A percentile compares a stretch with the other conserved stretches of the same genome.
Evolutionary conservation across 2,113 vertebrate species (phyloP).

Genomic region (Trachemys scripta): DNA sequence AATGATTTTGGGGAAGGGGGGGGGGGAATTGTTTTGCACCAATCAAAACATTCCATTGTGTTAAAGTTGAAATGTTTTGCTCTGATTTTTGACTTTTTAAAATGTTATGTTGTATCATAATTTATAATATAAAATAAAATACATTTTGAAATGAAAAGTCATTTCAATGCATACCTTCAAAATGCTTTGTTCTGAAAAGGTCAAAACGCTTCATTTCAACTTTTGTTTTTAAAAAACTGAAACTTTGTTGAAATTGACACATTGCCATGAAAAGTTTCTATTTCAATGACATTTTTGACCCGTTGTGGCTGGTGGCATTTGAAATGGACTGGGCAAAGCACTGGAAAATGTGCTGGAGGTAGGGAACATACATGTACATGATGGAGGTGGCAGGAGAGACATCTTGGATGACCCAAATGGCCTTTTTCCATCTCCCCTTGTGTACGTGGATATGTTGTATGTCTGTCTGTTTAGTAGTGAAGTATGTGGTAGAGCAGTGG

Average conservation of each 20-base stretch:
- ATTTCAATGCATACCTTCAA: neutral
- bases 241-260: neutral
- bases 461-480: neutral
- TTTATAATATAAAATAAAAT: neutral
- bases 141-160: neutral
- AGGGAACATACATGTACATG: neutral
- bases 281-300: neutral
- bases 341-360: rapidly evolving
- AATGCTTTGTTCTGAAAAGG: neutral
- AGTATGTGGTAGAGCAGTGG: neutral
- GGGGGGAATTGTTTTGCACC: neutral
- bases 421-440: neutral
- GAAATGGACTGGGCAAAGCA: neutral
- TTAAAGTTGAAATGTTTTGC: neutral
- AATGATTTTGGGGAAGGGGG: neutral
- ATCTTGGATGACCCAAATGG: neutral
- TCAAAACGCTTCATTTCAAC: neutral
- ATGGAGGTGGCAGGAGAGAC: neutral
- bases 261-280: neutral
- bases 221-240: neutral
- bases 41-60: neutral
- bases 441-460: rapidly evolving
- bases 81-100: neutral
- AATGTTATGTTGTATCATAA: neutral
- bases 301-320: rapidly evolving